Evolutionary conservation across 2,797 vertebrate species (phyloP), one percentile per base, ranked within the genome.

Genomic region (Alauda arvensis): DNA sequence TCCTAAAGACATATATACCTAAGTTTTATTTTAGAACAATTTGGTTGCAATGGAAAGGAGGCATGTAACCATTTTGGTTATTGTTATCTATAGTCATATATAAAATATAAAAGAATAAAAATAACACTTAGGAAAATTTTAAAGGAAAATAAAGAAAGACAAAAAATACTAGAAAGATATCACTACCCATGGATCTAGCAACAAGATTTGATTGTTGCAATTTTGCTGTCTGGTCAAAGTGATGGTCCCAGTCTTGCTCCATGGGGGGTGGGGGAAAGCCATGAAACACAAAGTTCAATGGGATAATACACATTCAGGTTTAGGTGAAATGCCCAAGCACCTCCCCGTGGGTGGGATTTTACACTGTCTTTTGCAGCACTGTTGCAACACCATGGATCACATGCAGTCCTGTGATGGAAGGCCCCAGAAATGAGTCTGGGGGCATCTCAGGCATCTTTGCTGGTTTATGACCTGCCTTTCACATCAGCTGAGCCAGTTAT

Each of bases 171-270:
- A 45, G 29, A 52, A 66, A 19, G 18, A 51, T 66, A 51, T 45
- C 52, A 59, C 7, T 7, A 16, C 4, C 7, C 0, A 0, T 37
- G 28, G 39, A 59, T 51, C 7, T 28, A 66, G 18, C 4, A 39
- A 28, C 12, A 20, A 37, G 61, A 74, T 23, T 24, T 51, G n/a
- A 59, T 57, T 42, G 26, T 23, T 59, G 23, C 4, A 66, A 9
- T 59, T 66, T 66, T 66, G 28, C 23, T 45, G n/a, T 66, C n/a
- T 39, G 23, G n/a, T 74, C n/a, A 37, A 66, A 19, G 8, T 28
- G 45, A 51, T 43, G 18, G 39, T 43, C 39, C n/a, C 12, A 51
- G 10, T 34, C 18, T 65, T 42, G 21, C 31, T 42, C 18, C 18
- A 8, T 49, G 8, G 2, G 3, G 17, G 0, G 0, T 51, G 15